Evolutionary conservation across 2,888 invertebrate genomes (phyloP), one percentile per base, ranked within the genome.

Genomic region (Sepiola atlantica): DNA sequence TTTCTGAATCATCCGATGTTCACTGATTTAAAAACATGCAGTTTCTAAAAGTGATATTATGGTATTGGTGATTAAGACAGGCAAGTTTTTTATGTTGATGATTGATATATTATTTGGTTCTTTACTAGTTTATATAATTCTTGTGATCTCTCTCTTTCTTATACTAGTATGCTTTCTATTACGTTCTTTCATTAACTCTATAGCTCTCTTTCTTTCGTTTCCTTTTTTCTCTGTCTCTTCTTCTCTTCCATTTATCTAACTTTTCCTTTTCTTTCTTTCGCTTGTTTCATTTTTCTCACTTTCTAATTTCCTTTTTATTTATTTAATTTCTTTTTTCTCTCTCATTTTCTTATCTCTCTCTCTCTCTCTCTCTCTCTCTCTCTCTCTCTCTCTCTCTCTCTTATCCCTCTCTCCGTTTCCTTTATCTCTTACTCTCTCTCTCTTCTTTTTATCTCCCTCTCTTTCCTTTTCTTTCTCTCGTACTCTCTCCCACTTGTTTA

Each of bases 1-100:
- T 77, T 77, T 77, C n/a, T 77, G 32, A 77, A 77, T 77, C 77
- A 77, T 77, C n/a, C 77, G n/a, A n/a, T 77, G 77, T n/a, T 77
- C 77, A 77, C n/a, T 77, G n/a, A 77, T 77, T 77, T 32, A 14
- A n/a, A 77, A 77, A 77, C 77, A 77, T 77, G 77, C 77, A n/a
- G 77, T 77, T 77, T 77, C n/a, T 77, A 14, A n/a, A 77, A 77
- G n/a, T 77, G n/a, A 77, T n/a, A 77, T 77, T 77, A n/a, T n/a
- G n/a, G 0, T n/a, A 16, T 10, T 77, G 77, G n/a, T n/a, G n/a
- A n/a, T 77, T 77, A 77, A 3, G n/a, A n/a, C 77, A 77, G 77
- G n/a, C 77, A 77, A n/a, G 3, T 12, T 77, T 77, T 77, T 77
- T 28, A 77, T 20, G 1, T 77, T 77, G 10, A 77, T 20, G 16